Evolutionary conservation across 2,113 vertebrate species (phyloP).

Genomic region (Plecotus auritus): DNA sequence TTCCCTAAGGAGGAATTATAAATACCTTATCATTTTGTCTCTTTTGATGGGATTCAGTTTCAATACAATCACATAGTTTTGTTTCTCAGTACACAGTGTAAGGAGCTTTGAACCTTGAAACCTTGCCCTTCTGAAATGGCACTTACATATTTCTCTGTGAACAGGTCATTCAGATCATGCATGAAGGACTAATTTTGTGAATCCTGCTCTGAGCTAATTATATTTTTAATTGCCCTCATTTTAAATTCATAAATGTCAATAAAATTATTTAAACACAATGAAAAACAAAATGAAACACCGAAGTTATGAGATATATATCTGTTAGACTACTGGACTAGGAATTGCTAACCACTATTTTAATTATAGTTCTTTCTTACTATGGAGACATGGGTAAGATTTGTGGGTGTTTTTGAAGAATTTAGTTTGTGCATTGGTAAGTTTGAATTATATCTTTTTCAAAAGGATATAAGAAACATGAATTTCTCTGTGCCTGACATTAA

Average conservation of each 20-base stretch:
- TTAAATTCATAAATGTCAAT: neutral
- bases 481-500: neutral
- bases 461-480: neutral
- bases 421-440: neutral
- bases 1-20: neutral
- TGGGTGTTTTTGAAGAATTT: neutral
- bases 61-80: neutral
- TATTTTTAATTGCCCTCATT: constrained; percentile 20
- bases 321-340: neutral
- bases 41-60: neutral
- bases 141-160: neutral
- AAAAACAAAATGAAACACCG: neutral
- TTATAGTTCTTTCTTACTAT: neutral
- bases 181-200: neutral
- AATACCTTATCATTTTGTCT: neutral
- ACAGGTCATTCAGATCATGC: neutral
- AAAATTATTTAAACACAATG: constrained; percentile 6
- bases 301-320: neutral
- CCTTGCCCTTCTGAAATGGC: neutral
- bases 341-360: neutral
- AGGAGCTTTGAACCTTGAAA: neutral
- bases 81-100: neutral
- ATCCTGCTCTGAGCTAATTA: neutral
- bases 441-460: neutral
- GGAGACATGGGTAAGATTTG: neutral